Base-by-base conservation (phyloP, 2,888 invertebrate genomes). In the Temnothorax rugatulus region DNA sequence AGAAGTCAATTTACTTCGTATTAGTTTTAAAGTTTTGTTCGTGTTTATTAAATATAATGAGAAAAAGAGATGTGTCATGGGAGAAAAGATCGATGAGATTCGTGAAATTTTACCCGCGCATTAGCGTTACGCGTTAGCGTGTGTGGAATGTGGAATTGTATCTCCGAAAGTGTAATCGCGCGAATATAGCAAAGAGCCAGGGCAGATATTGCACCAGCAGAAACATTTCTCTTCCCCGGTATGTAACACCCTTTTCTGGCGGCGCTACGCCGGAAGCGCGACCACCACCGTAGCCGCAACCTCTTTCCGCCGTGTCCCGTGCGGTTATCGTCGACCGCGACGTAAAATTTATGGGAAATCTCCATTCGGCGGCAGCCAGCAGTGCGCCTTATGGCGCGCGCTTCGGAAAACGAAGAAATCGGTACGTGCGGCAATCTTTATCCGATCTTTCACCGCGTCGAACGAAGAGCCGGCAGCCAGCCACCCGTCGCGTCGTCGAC, bases 361-460 rank as follows among this genome's bases (percentile, higher is more conserved):
- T 69, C 76, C 74, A 76, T 84, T 81, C 69, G 69, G 64, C 50
- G 84, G 81, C 76, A 81, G 57, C 57, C 83, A 64, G 83, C 81
- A 50, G 68, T 61, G 29, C 59, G 85, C 69, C 88, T 86, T 83
- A 88, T 86, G 87, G 84, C 59, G 83, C 74, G 82, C 50, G 29
- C 66, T 59, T 11, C 64, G 61, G n/a, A 77, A 61, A 85, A 85
- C 52, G 87, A 63, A 76, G 76, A 81, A 84, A 84, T 89, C 87
- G 82, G 90, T 86, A 93, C 91, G 93, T 93, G 92, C 87, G 84
- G 91, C 92, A 91, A 94, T 94, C 92, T 92, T 93, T 93, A 89
- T 87, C 81, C 92, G 89, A 94, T 94, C 93, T 91, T 84, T 93
- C 92, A 92, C 89, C 91, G 91, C 91, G 91, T 34, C 5, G 47